These are phyloP conservation scores for Rhopalosiphum nymphaeae DNA, from an alignment of 2,888 invertebrate genomes.

Conservation along the genomic window DNA sequence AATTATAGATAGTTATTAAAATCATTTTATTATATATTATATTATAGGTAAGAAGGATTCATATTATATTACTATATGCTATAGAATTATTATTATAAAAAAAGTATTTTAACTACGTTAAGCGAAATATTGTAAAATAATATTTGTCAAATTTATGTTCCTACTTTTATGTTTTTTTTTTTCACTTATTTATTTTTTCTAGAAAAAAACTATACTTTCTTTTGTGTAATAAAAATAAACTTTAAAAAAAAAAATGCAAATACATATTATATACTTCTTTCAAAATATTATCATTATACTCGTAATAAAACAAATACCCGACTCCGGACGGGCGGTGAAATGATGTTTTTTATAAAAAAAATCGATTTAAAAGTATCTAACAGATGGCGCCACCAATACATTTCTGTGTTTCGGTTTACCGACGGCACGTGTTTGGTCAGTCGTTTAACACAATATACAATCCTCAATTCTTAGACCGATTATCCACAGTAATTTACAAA, in stretches of 20 bases:
- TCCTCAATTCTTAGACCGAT: not conserved
- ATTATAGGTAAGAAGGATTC: constrained; percentile 1
- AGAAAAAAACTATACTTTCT: constrained; percentile 13
- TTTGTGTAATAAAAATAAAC: constrained; percentile 42
- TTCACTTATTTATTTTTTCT: constrained; percentile 43
- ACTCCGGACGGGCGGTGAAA: not conserved
- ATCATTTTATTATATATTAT: constrained; percentile 28
- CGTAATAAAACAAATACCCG: not conserved
- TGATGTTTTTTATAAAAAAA: not conserved
- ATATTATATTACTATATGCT: not conserved
- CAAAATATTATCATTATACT: not conserved
- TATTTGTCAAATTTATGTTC: constrained; percentile 63
- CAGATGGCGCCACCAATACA: not conserved
- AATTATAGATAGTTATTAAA: constrained; percentile 1
- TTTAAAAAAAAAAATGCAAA: not conserved
- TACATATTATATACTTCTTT: not conserved
- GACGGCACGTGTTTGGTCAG: not conserved
- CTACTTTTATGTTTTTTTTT: constrained; percentile 54
- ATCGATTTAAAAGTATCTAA: not conserved
- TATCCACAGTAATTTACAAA: not conserved
- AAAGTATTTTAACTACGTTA: constrained; percentile 50
- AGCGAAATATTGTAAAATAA: constrained; percentile 51
- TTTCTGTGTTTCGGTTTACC: not conserved
- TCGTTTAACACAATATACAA: not conserved
- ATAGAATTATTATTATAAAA: constrained; percentile 26